Evolutionary conservation across 2,797 vertebrate species (phyloP).

Genomic region (Forpus xanthops): DNA sequence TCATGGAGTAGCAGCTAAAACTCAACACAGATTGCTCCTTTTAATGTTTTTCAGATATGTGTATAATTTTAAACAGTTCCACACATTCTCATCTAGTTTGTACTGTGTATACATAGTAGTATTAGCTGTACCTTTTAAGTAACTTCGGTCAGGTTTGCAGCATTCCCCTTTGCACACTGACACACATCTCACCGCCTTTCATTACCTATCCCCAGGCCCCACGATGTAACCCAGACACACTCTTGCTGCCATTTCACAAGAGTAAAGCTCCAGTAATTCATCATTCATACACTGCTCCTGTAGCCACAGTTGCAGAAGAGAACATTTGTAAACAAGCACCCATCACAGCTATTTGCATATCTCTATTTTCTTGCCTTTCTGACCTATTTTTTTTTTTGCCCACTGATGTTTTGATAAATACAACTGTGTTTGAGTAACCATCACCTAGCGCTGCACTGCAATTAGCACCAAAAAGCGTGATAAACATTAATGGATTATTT

Average conservation of each 20-base stretch:
- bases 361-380: not conserved
- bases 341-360: not conserved
- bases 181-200: not conserved
- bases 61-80: not conserved
- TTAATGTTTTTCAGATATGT: not conserved
- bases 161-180: not conserved
- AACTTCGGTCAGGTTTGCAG: rapidly evolving
- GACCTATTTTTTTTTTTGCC: not conserved
- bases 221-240: not conserved
- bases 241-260: not conserved
- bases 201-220: not conserved
- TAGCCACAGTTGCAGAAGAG: conserved; percentile 14
- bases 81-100: not conserved
- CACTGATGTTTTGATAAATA: not conserved
- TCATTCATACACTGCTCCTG: not conserved
- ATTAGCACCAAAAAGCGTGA: not conserved
- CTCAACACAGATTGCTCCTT: not conserved
- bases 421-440: not conserved
- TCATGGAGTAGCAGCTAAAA: not conserved
- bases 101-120: rapidly evolving
- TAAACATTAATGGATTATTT: not conserved
- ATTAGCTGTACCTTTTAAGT: not conserved
- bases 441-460: not conserved
- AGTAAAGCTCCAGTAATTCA: not conserved
- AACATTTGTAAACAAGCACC: conserved; percentile 10